A percentile compares a stretch with the other conserved stretches of the same genome.
These are phyloP conservation scores for Sus cebifrons DNA, from an alignment of 2,797 vertebrate species.

Conservation along the genomic window DNA sequence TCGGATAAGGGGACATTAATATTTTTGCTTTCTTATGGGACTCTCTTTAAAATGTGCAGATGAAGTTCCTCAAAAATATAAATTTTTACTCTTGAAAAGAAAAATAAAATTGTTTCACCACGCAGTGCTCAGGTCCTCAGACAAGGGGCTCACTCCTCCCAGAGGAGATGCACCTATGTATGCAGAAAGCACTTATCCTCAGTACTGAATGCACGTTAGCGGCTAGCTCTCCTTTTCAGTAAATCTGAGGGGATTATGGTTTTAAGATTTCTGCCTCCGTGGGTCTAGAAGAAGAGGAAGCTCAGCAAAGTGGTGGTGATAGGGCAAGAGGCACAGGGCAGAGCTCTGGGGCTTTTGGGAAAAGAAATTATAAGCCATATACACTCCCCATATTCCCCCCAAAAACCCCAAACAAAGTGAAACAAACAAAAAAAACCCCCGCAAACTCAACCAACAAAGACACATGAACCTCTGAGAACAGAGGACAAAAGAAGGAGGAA, in stretches of 20 bases:
- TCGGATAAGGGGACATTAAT: conserved; percentile 86
- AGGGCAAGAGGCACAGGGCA: background rate
- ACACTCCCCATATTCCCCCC: too few species aligned
- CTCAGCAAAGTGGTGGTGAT: too few species aligned
- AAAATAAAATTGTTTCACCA: background rate
- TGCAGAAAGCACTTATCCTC: background rate
- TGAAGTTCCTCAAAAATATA: conserved; percentile 90
- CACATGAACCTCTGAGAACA: background rate
- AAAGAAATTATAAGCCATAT: background rate
- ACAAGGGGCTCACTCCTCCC: background rate
- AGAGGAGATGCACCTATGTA: background rate
- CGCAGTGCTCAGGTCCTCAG: background rate
- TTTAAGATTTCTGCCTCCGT: background rate
- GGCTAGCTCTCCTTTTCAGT: background rate
- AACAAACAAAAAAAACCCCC: background rate
- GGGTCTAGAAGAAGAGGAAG: background rate
- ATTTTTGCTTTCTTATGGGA: conserved; percentile 87
- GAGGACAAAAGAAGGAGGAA: background rate
- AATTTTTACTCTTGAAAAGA: conserved; percentile 85
- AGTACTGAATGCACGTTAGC: background rate
- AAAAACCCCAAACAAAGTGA: background rate
- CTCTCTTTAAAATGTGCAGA: conserved; percentile 88
- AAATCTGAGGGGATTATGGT: background rate
- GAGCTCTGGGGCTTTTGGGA: background rate
- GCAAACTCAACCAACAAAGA: background rate